A percentile compares a stretch with the other conserved stretches of the same genome.
Conservation (phyloP, 1,140 invertebrate species). For the Dendroctonus valens region DNA sequence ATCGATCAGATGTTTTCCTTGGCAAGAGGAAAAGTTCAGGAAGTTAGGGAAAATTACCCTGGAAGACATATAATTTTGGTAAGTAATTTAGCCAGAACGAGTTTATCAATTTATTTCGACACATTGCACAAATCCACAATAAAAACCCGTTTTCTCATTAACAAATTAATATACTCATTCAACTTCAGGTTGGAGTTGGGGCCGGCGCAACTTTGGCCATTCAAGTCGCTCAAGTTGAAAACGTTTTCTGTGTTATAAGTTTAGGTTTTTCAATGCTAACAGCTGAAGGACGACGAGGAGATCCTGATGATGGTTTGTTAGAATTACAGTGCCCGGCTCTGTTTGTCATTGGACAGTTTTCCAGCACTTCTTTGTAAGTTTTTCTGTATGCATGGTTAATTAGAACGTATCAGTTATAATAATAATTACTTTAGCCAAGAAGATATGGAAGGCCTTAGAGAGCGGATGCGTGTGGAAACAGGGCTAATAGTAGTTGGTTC, state of each 20-base stretch:
- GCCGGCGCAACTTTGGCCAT: conserved; percentile 71
- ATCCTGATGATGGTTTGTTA: conserved; percentile 74
- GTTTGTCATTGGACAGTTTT: conserved; percentile 79
- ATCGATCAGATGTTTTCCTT: conserved; percentile 70
- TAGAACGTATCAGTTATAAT: neutral
- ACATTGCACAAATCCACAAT: no score
- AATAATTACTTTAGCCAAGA: conserved; percentile 57
- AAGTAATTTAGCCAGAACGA: neutral
- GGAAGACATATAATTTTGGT: conserved; percentile 70
- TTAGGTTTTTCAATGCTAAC: conserved; percentile 79
- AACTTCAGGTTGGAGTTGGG: conserved; percentile 65
- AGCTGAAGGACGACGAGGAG: conserved; percentile 71
- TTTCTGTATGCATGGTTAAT: neutral
- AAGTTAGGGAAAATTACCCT: conserved; percentile 65
- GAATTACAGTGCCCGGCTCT: conserved; percentile 73
- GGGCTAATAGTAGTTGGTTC: conserved; percentile 79
- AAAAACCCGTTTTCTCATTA: neutral
- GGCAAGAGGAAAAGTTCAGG: conserved; percentile 67
- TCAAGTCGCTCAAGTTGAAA: conserved; percentile 64
- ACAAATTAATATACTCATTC: neutral
- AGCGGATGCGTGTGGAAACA: conserved; percentile 73
- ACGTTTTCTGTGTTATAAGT: conserved; percentile 73
- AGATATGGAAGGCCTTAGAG: conserved; percentile 74
- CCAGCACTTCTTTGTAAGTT: conserved; percentile 53
- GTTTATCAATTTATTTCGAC: neutral